These are phyloP conservation scores for Tokudaia tokunoshimensis DNA, from an alignment of 2,797 vertebrate genomes.

Conservation along the genomic window DNA sequence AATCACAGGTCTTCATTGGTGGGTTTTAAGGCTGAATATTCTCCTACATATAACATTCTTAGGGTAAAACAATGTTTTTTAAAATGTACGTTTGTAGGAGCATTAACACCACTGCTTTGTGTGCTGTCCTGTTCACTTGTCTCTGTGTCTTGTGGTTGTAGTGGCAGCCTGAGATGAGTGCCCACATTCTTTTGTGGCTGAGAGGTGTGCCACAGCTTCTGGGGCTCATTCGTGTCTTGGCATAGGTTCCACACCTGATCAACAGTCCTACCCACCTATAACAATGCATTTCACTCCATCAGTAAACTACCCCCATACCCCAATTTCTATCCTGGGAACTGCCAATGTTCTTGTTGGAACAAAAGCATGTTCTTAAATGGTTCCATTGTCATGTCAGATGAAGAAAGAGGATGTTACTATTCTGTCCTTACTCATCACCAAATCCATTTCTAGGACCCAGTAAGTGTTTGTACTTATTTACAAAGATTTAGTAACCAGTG, in stretches of 20 bases:
- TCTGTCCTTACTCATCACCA: constrained; percentile 76
- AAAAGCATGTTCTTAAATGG: constrained; percentile 40
- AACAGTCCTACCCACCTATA: background rate
- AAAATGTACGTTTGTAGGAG: background rate
- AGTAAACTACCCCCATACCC: background rate
- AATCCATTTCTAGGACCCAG: constrained; percentile 72
- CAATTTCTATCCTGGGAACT: constrained; percentile 51
- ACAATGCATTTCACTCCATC: constrained; percentile 7
- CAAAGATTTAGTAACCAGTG: constrained; percentile 71
- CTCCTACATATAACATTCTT: background rate
- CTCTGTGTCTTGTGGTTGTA: background rate
- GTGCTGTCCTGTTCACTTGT: background rate
- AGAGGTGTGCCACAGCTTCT: background rate
- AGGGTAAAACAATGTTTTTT: background rate
- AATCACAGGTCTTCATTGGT: background rate
- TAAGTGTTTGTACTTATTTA: constrained; percentile 75
- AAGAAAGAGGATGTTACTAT: constrained; percentile 63
- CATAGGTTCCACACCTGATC: background rate
- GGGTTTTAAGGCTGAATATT: constrained; percentile 2
- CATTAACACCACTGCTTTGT: background rate
- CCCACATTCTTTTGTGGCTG: background rate
- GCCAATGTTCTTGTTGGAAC: constrained; percentile 49
- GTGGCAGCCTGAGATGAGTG: background rate
- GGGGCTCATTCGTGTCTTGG: background rate
- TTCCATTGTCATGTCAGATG: constrained; percentile 42